Conservation (phyloP, 2,797 vertebrate species). For the Spinibarbus caldwelli region DNA sequence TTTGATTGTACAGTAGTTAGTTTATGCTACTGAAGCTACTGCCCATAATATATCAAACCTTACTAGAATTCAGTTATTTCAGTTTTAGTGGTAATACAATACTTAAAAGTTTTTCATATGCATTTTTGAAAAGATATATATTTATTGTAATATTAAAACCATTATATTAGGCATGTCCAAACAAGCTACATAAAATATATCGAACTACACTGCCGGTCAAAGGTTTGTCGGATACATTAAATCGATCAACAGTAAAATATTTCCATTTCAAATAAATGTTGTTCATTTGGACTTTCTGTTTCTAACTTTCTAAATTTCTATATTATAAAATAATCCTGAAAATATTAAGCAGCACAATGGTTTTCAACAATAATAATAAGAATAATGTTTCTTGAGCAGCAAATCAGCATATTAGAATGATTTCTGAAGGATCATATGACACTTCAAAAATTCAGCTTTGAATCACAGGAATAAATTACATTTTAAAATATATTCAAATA, state of each 20-base stretch:
- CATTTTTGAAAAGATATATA: too few relatives aligned
- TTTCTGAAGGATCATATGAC: not conserved
- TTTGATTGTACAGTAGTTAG: not conserved
- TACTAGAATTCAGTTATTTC: not conserved
- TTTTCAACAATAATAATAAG: not conserved
- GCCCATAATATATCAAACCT: too few relatives aligned
- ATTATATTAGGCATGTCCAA: not conserved
- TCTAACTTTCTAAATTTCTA: not conserved
- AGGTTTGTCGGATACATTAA: not conserved
- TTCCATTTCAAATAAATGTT: not conserved
- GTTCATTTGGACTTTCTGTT: not conserved
- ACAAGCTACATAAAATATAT: not conserved
- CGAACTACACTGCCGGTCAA: not conserved
- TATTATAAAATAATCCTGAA: not conserved
- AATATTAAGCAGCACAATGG: too few relatives aligned
- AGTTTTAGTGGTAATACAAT: not conserved
- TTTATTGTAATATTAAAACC: conserved; percentile 1
- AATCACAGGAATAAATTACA: not conserved
- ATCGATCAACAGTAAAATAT: not conserved
- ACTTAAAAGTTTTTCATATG: not conserved
- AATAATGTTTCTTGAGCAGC: not conserved
- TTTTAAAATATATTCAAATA: not conserved
- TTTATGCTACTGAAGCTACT: not conserved
- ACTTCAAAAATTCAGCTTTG: not conserved
- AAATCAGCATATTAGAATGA: conserved; percentile 9